phyloP scores from a whole-genome alignment of 2,797 vertebrate species.

The Numenius phaeopus region DNA sequence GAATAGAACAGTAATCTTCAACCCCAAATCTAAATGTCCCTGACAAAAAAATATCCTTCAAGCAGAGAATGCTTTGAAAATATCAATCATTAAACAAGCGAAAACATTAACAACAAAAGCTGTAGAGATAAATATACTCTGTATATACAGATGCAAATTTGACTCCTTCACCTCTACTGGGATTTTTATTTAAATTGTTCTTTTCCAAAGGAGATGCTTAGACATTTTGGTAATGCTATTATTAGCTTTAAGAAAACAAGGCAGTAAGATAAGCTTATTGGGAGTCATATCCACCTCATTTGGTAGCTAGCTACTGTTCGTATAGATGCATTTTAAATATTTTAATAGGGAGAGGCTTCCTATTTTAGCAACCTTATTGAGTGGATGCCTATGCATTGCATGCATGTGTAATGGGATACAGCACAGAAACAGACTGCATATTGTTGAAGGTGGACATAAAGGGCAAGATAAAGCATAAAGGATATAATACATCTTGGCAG shows the following conservation, averaged over 20 bases:
- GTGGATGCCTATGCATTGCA: neutral
- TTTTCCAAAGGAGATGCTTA: neutral
- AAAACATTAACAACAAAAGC: neutral
- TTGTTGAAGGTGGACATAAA: conserved; percentile 22
- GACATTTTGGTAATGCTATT: neutral
- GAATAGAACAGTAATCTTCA: conserved; percentile 22
- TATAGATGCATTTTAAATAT: neutral
- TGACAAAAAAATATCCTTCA: conserved; percentile 18
- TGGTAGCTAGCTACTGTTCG: neutral
- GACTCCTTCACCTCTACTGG: neutral
- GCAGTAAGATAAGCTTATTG: neutral
- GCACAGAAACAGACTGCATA: neutral
- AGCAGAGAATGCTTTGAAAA: conserved; percentile 26
- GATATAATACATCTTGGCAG: neutral
- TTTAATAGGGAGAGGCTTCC: neutral
- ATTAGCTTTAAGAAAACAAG: neutral
- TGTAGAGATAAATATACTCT: neutral
- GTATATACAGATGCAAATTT: neutral
- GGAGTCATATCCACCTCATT: neutral
- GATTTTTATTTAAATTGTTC: conserved; percentile 7
- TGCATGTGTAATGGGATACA: neutral
- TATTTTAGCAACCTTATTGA: neutral
- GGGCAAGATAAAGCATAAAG: neutral
- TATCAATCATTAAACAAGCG: neutral
- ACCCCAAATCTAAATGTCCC: neutral